Evolutionary conservation across 2,888 invertebrate genomes (phyloP), one percentile per base, ranked within the genome.

Genomic region (Dryocosmus kuriphilus): DNA sequence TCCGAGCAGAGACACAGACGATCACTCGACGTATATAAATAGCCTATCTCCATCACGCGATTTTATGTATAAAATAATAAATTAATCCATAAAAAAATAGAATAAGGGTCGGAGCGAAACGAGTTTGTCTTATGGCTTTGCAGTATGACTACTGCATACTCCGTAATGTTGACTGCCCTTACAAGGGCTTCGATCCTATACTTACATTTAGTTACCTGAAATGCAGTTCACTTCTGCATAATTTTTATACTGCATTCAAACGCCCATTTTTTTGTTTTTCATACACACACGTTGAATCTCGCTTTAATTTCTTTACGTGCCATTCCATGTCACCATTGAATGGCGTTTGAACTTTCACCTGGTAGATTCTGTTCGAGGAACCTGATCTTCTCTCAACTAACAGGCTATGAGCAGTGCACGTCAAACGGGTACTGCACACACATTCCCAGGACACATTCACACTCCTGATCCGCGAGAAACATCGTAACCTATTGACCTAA

Each of bases 291-390:
- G 22, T 14, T 32, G 24, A 60, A 60, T 60, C 16, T 7, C 22
- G n/a, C 16, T 30, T 14, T 22, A 71, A 71, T 46, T 27, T 27
- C 46, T 46, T 19, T 65, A 24, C 38, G 55, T 62, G 71, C 79
- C 75, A 60, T 82, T 81, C 73, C 41, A 73, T 79, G 83, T 77
- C 83, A 80, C 81, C 76, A 81, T 83, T 82, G 62, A 85, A 85
- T 77, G 82, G 78, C 65, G 77, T 84, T 81, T 86, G 88, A 89
- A 89, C 88, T 89, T 89, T 89, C 88, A 86, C 88, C 88, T 87
- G 82, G 82, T 76, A 81, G 77, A 82, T 82, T 80, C 76, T 79
- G 80, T 76, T 78, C 77, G 79, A 77, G 79, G 76, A 76, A 75
- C 81, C 63, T 81, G 83, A 84, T 85, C 83, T 82, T 81, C 75